These are phyloP conservation scores for Tetropium fuscum DNA, from an alignment of 2,888 invertebrate genomes.

Conservation along the genomic window DNA sequence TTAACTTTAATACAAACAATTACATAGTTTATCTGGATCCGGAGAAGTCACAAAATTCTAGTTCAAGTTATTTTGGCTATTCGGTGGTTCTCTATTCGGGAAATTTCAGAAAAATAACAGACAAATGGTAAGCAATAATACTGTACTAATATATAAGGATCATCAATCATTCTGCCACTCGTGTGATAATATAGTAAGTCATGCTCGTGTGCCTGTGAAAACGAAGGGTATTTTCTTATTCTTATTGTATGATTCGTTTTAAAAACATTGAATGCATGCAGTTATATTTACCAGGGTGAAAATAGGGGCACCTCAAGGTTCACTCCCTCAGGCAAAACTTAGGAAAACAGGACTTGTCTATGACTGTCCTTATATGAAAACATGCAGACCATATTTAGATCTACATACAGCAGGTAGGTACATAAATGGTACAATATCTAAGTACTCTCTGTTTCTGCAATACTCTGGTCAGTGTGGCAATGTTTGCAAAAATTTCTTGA, in stretches of 20 bases:
- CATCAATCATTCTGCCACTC: too few relatives aligned
- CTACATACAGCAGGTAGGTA: constrained; percentile 20
- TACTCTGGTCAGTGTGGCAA: too few relatives aligned
- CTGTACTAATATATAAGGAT: background rate
- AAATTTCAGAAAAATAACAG: constrained; percentile 9
- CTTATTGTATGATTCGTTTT: too few relatives aligned
- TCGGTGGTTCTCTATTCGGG: constrained; percentile 44
- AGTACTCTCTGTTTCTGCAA: background rate
- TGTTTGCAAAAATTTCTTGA: too few relatives aligned
- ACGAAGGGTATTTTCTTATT: too few relatives aligned
- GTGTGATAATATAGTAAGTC: too few relatives aligned
- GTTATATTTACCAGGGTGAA: constrained; percentile 40
- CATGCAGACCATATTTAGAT: constrained; percentile 36
- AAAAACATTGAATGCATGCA: too few relatives aligned
- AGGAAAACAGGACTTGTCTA: constrained; percentile 43
- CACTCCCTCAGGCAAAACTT: constrained; percentile 19
- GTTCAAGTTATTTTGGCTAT: constrained; percentile 46
- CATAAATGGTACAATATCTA: too few relatives aligned
- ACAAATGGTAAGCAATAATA: constrained; percentile 43
- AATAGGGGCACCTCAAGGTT: constrained; percentile 48
- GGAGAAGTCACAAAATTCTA: background rate
- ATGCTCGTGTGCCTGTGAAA: too few relatives aligned
- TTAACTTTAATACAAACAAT: constrained; percentile 40
- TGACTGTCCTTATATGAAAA: constrained; percentile 36
- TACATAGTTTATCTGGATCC: constrained; percentile 39